Base-by-base conservation (phyloP, 2,888 invertebrate genomes). In the Acleris sparsana region DNA sequence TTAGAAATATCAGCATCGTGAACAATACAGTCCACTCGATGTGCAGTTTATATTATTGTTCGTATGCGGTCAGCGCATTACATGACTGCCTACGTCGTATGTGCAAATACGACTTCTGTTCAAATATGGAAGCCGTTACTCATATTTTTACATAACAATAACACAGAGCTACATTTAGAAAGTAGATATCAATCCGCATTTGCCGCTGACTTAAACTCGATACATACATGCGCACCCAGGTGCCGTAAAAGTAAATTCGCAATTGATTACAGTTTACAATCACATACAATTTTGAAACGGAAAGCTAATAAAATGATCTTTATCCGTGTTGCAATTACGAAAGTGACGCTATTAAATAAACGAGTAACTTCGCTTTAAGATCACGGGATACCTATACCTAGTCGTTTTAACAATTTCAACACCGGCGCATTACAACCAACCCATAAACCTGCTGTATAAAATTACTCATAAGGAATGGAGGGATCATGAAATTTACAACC, bases 1-100 rank as follows among this genome's bases (percentile, higher is more conserved):
- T 84, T 80, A 71, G 71, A 79, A 75, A 75, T 76, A 80, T 76
- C 68, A 77, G 73, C 73, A 73, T 74, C 66, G 52, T 62, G 49
- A 51, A 53, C 57, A 62, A 33, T 64, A 58, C 67, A 65, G 70
- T 55, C 56, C 69, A 67, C 62, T 63, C 52, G 67, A 62, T 66
- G 63, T 69, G 64, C 64, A 69, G 68, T 71, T 71, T 70, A 66
- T 67, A 69, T 65, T 65, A 65, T 51, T 64, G 63, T 64, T 63
- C 56, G 68, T 66, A 52, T 66, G 63, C 69, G 67, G 59, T 63
- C 63, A 69, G 63, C 66, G 67, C 51, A 66, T 62, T 66, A 66
- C 46, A 57, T 63, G 56, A 57, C 44, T 51, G 51, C 63, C 63
- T 56, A 51, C 25, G 49, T 39, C 49, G 56, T 59, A 49, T 59